phyloP scores from a whole-genome alignment of 2,113 vertebrate genomes.

The Nipponia nippon region DNA sequence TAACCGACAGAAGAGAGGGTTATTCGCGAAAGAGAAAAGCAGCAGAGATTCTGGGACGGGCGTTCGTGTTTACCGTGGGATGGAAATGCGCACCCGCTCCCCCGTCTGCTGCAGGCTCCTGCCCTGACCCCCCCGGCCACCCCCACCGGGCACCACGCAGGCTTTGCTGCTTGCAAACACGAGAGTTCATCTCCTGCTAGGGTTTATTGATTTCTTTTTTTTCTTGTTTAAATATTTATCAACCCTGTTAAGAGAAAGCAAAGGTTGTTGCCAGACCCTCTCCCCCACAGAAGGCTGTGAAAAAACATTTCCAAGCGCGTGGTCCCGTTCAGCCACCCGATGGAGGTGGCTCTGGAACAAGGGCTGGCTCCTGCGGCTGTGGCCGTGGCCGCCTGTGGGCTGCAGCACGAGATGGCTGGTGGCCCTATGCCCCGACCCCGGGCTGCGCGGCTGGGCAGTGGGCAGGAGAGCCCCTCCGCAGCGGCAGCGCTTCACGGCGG shows the following conservation, averaged over 20 bases:
- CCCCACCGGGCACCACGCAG: accelerated
- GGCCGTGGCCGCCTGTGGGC: not conserved
- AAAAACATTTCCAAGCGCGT: not conserved
- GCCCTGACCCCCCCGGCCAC: not conserved
- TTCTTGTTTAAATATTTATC: not conserved
- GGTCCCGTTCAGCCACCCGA: not conserved
- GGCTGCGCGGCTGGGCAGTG: not conserved
- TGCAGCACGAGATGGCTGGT: not conserved
- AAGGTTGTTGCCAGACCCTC: not conserved
- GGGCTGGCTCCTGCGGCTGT: not conserved
- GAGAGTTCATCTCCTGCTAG: not conserved
- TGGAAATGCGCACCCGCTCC: not conserved
- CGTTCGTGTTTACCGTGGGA: not conserved
- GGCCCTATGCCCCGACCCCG: accelerated
- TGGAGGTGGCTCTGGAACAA: not conserved
- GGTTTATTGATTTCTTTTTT: not conserved
- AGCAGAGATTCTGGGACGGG: not conserved
- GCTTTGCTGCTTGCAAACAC: not conserved
- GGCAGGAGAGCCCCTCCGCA: not conserved
- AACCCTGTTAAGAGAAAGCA: not conserved
- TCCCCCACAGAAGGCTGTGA: accelerated
- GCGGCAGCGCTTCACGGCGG: not conserved
- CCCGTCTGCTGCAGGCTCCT: accelerated
- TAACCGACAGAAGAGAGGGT: not conserved
- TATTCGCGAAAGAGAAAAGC: not conserved